These are phyloP conservation scores for Dicycla oo DNA, from an alignment of 2,888 invertebrate species.

Conservation along the genomic window DNA sequence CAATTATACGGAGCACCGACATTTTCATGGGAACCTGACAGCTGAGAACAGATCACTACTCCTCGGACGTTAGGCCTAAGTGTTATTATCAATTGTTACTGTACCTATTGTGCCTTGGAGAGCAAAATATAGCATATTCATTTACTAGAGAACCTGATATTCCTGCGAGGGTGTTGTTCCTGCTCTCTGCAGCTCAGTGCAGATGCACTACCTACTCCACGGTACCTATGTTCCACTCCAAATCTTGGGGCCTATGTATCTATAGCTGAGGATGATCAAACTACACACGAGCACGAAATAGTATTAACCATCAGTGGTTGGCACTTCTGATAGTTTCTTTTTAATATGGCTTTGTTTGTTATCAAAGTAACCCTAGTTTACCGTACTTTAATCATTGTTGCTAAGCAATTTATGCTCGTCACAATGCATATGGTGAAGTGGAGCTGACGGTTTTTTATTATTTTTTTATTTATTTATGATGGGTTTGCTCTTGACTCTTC, in stretches of 20 bases:
- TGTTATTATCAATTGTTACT: slow-evolving; percentile 28
- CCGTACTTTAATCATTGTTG: too few species aligned
- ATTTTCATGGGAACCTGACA: slow-evolving; percentile 47
- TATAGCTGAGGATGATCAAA: too few species aligned
- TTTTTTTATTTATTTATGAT: too few species aligned
- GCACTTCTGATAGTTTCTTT: too few species aligned
- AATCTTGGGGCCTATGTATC: neutral
- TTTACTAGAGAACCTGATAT: slow-evolving; percentile 17
- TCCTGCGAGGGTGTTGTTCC: neutral
- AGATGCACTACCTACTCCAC: neutral
- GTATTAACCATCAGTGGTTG: too few species aligned
- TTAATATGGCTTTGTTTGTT: too few species aligned
- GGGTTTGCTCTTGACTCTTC: too few species aligned
- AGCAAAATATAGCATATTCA: neutral
- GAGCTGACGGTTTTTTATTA: too few species aligned
- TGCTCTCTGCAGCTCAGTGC: neutral
- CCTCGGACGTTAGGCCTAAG: slow-evolving; percentile 13
- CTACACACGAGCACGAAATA: too few species aligned
- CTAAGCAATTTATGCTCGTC: too few species aligned
- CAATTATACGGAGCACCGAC: slow-evolving; percentile 15
- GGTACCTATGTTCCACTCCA: neutral
- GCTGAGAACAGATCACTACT: slow-evolving; percentile 36
- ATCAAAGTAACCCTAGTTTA: too few species aligned
- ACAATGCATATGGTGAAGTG: too few species aligned
- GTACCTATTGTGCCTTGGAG: neutral